Percentiles rank a stretch among this genome's conserved stretches.
Evolutionary conservation across 2,888 invertebrate genomes (phyloP).

Genomic region (Cheilosia grossa): DNA sequence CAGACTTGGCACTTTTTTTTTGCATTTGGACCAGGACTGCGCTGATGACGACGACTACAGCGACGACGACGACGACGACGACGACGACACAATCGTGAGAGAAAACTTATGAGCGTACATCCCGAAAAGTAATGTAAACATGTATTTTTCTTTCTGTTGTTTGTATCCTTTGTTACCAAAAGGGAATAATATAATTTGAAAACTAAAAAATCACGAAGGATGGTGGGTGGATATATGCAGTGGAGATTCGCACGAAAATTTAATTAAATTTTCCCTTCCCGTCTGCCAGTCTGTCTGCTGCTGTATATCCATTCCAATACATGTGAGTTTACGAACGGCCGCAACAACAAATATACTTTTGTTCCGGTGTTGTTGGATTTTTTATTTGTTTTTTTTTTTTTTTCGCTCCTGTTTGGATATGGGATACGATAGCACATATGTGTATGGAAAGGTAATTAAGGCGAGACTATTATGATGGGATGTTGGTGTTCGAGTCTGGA

Average conservation of each 20-base stretch:
- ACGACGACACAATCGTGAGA: conserved; percentile 18
- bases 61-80: conserved; percentile 10
- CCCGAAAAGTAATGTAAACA: conserved; percentile 21
- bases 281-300: conserved; percentile 43
- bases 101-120: conserved; percentile 42
- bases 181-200: conserved; percentile 37
- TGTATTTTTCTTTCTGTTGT: not conserved
- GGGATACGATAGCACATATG: conserved; percentile 35
- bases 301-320: not conserved
- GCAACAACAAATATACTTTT: conserved; percentile 9
- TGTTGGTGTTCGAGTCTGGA: conserved; percentile 1
- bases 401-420: conserved; percentile 1
- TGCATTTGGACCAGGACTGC: conserved; percentile 2
- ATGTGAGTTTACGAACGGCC: conserved; percentile 11
- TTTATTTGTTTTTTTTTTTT: conserved; percentile 2
- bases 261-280: conserved; percentile 67
- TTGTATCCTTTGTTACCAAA: conserved; percentile 11
- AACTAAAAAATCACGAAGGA: conserved; percentile 22
- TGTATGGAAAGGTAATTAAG: conserved; percentile 59
- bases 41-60: conserved; percentile 14
- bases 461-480: conserved; percentile 26
- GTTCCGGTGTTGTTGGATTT: conserved; percentile 31
- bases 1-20: conserved; percentile 14
- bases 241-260: conserved; percentile 52
- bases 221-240: conserved; percentile 6